phyloP scores from a whole-genome alignment of 2,888 invertebrate species.

The Allolobophora icterica region DNA sequence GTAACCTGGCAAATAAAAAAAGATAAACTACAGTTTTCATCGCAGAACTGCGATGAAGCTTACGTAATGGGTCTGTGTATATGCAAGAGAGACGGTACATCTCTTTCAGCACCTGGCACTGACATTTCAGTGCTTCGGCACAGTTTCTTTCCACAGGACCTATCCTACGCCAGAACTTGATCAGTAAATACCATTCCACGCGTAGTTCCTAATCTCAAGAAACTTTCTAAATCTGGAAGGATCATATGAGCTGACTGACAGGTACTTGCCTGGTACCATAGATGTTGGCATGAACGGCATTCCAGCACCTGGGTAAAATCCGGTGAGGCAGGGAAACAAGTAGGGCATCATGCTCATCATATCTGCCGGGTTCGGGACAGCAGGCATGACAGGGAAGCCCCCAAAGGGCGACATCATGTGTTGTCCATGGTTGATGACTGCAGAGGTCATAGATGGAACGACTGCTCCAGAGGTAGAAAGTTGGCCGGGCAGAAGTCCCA shows the following conservation, averaged over 20 bases:
- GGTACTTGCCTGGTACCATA: slow-evolving; percentile 3
- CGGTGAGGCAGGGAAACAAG: slow-evolving; percentile 66
- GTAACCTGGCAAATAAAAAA: background rate
- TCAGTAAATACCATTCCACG: too few relatives aligned
- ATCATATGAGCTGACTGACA: background rate
- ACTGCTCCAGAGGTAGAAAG: slow-evolving; percentile 25
- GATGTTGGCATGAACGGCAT: slow-evolving; percentile 68
- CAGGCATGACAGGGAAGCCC: slow-evolving; percentile 13
- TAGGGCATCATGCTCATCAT: slow-evolving; percentile 63
- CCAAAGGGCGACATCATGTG: slow-evolving; percentile 30
- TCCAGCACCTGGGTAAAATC: slow-evolving; percentile 62
- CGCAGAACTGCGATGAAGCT: background rate
- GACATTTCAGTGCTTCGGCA: background rate
- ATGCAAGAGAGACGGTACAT: background rate
- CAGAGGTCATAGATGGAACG: slow-evolving; percentile 31
- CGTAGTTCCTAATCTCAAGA: too few relatives aligned
- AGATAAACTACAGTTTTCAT: background rate
- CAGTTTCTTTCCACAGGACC: background rate
- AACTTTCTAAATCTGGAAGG: too few relatives aligned
- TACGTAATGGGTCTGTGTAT: too few relatives aligned
- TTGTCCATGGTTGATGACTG: slow-evolving; percentile 15
- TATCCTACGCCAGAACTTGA: too few relatives aligned
- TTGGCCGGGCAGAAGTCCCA: slow-evolving; percentile 12
- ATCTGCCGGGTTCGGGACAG: slow-evolving; percentile 43
- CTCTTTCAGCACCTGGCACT: background rate